Evolutionary conservation across 2,113 vertebrate genomes (phyloP), one percentile per base, ranked within the genome.

Genomic region (Megaleporinus macrocephalus): DNA sequence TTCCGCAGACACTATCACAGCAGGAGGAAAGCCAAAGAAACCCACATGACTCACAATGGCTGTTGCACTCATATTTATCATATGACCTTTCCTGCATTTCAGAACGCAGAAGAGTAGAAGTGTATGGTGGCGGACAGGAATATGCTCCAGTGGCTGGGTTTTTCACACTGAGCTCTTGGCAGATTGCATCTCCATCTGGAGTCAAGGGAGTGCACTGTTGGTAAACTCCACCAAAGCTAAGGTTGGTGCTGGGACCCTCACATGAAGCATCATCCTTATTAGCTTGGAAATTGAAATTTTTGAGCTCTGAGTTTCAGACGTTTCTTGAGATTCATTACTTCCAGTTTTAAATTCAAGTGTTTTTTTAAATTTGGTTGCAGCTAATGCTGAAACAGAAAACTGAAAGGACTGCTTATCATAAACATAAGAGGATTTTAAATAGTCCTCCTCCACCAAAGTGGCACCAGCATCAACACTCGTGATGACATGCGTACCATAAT

Each of bases 221-320:
- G 83, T 94, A 99, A 74, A 95, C 87, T 0, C 97, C 97, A 0
- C 96, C 97, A 0, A 98, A 96, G 79, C 95, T 96, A 84, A 97
- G 95, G 83, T 97, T 98, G 78, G 90, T 93, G 62, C 84, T 81
- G 0, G 91, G 84, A 9, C 95, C 96, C 0, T 92, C 0, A 0
- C 97, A 99, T 5, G 96, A 97, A 5, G 88, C 86, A 0, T 99
- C 97, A 0, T 97, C 96, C 0, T 83, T 55, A 26, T 98, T 99
- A 77, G 97, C 97, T 12, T 97, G 92, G 87, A 97, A 98, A 86
- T 97, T 96, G 84, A 96, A 99, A 89, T 98, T 98, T 81, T 92
- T 85, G 0, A 99, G 24, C 83, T 76, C 41, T 88, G 86, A 82
- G 86, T 92, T 77, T 91, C 82, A 6, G 84, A 55, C 0, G 91